Base-by-base conservation (phyloP, 2,888 invertebrate species). In the Ochropleura leucogaster region DNA sequence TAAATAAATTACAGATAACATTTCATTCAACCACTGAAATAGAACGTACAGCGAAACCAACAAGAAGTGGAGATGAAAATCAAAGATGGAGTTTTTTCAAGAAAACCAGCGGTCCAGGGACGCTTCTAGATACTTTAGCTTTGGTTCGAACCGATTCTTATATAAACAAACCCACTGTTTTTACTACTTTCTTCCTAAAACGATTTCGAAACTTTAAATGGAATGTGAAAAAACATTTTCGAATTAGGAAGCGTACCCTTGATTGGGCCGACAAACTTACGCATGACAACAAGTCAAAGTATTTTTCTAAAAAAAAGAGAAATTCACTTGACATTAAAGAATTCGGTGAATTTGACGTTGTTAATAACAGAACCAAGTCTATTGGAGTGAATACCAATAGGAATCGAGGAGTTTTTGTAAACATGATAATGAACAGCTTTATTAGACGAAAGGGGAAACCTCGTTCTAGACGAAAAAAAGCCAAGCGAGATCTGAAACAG, bases 311-410 rank as follows among this genome's bases (percentile, higher is more conserved):
- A n/a, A 47, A 68, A 46, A 18, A 53, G 6, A 72, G 20, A 18
- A 68, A 79, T 53, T 46, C 44, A 10, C 51, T 64, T 57, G 69
- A 69, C 5, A 46, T 57, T 18, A 67, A 69, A 64, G 60, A 66
- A 47, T 46, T 42, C 47, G 53, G 8, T 57, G 42, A 63, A 59
- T 66, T 66, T 20, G 53, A 72, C 4, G 47, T 67, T 64, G 44
- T 46, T 10, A 14, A 44, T 1, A 57, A n/a, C n/a, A 69, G 72
- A 74, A 68, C 68, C 1, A 84, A 69, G n/a, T 81, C 82, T 49
- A 42, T 84, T 10, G 83, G 82, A 57, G 47, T 81, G 10, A 83
- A 74, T 40, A 83, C 83, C 16, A 78, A 74, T 10, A 82, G 65
- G 59, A 74, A 78, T 47, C 71, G 69, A 14, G 42, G 73, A 16